phyloP scores from a whole-genome alignment of 2,797 vertebrate genomes.

The Cygnus olor region DNA sequence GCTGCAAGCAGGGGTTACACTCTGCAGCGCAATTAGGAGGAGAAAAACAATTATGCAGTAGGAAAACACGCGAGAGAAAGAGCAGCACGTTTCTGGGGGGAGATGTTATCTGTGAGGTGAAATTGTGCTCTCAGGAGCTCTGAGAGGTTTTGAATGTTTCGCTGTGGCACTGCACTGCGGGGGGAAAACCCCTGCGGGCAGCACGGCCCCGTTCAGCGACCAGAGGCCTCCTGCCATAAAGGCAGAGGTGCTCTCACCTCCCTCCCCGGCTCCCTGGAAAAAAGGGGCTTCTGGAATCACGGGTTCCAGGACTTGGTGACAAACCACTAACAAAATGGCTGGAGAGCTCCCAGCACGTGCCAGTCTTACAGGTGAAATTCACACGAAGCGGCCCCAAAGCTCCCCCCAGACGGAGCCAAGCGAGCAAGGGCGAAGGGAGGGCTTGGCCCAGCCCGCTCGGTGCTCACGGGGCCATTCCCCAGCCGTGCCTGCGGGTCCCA shows the following conservation, averaged over 20 bases:
- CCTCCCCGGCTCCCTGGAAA: background rate
- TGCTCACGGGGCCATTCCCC: background rate
- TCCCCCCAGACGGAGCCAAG: accelerated
- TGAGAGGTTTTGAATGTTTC: background rate
- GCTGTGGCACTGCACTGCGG: background rate
- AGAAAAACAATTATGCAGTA: background rate
- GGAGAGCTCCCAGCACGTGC: background rate
- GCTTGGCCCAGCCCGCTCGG: background rate
- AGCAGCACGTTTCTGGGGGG: background rate
- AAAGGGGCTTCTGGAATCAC: background rate
- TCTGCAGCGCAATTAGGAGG: background rate
- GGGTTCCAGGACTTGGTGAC: too few species aligned
- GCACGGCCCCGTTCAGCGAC: background rate
- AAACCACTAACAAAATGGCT: background rate
- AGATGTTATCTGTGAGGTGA: background rate
- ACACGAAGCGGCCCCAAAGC: accelerated
- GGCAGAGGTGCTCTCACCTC: accelerated
- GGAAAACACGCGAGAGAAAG: background rate
- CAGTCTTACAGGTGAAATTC: accelerated
- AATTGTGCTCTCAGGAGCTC: background rate
- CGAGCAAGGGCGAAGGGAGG: background rate
- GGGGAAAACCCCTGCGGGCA: background rate
- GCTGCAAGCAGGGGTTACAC: accelerated
- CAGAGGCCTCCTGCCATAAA: background rate
- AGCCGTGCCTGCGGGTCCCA: too few species aligned